These are phyloP conservation scores for Campylomormyrus numenius DNA, from an alignment of 2,113 vertebrate genomes.

Conservation along the genomic window DNA sequence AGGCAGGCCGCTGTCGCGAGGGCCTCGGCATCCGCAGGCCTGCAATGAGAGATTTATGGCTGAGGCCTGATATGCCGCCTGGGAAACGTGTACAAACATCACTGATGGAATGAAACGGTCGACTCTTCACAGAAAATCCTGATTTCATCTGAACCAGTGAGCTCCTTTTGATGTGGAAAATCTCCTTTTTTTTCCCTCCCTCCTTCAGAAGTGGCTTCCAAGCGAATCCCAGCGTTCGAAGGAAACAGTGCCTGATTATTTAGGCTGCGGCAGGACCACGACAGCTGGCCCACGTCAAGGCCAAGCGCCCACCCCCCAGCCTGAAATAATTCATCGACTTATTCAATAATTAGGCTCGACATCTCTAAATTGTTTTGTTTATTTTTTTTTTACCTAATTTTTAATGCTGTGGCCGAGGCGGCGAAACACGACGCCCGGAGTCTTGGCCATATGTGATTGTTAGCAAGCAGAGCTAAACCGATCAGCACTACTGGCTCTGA, in stretches of 20 bases:
- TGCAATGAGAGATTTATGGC: constrained; percentile 49
- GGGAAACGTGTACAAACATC: background rate
- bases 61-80: background rate
- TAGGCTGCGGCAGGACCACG: constrained; percentile 54
- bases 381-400: constrained; percentile 62
- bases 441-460: constrained; percentile 29
- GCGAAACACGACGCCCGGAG: constrained; percentile 52
- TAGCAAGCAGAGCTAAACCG: constrained; percentile 27
- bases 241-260: constrained; percentile 60
- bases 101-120: background rate
- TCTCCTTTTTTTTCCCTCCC: constrained; percentile 41
- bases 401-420: constrained; percentile 45
- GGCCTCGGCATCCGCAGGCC: constrained; percentile 43
- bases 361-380: constrained; percentile 56
- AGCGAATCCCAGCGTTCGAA: constrained; percentile 46
- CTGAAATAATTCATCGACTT: constrained; percentile 58
- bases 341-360: constrained; percentile 68
- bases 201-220: constrained; percentile 43
- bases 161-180: constrained; percentile 58
- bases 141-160: constrained; percentile 38
- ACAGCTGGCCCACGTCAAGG: constrained; percentile 63
- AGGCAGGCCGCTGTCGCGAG: constrained; percentile 23
- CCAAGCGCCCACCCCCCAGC: constrained; percentile 47
- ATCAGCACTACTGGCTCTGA: background rate
- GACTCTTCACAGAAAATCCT: constrained; percentile 27